A percentile compares a stretch with the other conserved stretches of the same genome.
Evolutionary conservation across 2,797 vertebrate species (phyloP).

Genomic region (Paguma larvata): DNA sequence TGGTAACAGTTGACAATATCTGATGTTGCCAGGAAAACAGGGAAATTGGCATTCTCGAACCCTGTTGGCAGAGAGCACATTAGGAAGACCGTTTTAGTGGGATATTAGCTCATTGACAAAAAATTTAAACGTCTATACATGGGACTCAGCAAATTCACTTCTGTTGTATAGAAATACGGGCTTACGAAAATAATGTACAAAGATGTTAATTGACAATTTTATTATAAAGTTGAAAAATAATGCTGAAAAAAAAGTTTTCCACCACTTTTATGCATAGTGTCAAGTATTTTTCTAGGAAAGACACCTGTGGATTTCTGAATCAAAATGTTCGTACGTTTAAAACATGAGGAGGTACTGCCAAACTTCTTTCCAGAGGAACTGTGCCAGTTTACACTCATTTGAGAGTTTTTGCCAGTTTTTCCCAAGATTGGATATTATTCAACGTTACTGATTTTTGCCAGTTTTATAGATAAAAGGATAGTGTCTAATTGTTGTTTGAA

Average conservation of each 20-base stretch:
- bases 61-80: neutral
- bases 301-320: neutral
- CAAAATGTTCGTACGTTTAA: slow-evolving; percentile 19
- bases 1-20: neutral
- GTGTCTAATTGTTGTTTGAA: neutral
- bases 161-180: neutral
- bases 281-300: neutral
- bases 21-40: neutral
- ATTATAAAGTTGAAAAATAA: neutral
- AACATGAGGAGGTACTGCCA: neutral
- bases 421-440: neutral
- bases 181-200: neutral
- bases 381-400: neutral
- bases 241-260: neutral
- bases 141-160: neutral
- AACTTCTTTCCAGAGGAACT: neutral
- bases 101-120: neutral
- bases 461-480: neutral
- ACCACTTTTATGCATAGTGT: neutral
- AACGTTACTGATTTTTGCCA: neutral
- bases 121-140: neutral
- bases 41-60: neutral
- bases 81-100: neutral
- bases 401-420: neutral
- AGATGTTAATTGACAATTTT: neutral